Conservation (phyloP, 2,113 vertebrate species). For the Osmerus mordax region DNA sequence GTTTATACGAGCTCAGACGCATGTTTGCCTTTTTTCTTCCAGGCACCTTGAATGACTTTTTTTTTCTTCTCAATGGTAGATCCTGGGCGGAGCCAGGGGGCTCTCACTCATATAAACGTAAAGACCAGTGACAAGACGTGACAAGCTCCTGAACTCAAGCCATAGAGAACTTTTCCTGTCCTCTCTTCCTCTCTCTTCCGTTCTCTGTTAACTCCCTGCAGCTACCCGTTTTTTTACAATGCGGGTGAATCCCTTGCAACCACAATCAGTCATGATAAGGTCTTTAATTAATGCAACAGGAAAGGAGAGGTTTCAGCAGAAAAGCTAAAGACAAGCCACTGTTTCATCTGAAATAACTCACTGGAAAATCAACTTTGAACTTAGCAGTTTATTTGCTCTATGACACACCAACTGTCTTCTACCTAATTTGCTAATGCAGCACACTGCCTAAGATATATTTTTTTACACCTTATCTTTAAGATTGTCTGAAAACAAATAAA, state of each 20-base stretch:
- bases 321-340: slow-evolving; percentile 59
- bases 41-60: slow-evolving; percentile 66
- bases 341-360: slow-evolving; percentile 59
- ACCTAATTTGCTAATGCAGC: slow-evolving; percentile 9
- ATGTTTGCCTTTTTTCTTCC: slow-evolving; percentile 62
- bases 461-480: slow-evolving; percentile 10
- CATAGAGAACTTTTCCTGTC: slow-evolving; percentile 60
- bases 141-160: slow-evolving; percentile 68
- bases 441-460: not conserved
- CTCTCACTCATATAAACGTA: slow-evolving; percentile 63
- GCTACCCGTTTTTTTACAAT: slow-evolving; percentile 57
- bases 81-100: slow-evolving; percentile 69
- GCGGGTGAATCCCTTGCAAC: slow-evolving; percentile 69
- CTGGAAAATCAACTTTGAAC: slow-evolving; percentile 2
- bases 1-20: slow-evolving; percentile 61
- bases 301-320: slow-evolving; percentile 63
- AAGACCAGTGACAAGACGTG: slow-evolving; percentile 71
- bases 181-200: slow-evolving; percentile 44
- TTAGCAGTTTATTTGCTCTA: not conserved
- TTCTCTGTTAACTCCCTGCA: slow-evolving; percentile 49
- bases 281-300: slow-evolving; percentile 71
- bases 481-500: slow-evolving; percentile 36
- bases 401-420: slow-evolving; percentile 22
- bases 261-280: slow-evolving; percentile 69
- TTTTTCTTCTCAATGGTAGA: slow-evolving; percentile 60